Conservation (phyloP, 2,797 vertebrate genomes). For the Hemitrygon akajei region DNA sequence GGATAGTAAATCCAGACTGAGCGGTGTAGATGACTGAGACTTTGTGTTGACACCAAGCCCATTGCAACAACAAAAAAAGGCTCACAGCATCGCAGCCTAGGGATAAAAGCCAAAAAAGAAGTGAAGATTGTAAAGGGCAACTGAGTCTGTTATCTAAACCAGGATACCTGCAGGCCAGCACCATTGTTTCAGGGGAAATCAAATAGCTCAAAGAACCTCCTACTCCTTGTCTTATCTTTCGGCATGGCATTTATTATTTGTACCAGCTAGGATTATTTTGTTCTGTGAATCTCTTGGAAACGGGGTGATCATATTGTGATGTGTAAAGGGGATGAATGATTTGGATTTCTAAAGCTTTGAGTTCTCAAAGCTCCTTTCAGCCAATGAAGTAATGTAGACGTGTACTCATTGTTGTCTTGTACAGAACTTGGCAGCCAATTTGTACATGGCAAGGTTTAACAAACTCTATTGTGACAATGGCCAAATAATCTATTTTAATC, state of each 20-base stretch:
- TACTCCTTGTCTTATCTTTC: not conserved
- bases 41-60: not conserved
- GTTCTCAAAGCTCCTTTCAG: too few relatives aligned
- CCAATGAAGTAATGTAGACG: too few relatives aligned
- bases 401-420: too few relatives aligned
- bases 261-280: not conserved
- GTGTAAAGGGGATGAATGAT: too few relatives aligned
- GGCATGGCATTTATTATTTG: not conserved
- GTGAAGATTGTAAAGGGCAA: not conserved
- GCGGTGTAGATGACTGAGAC: not conserved
- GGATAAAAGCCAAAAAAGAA: too few relatives aligned
- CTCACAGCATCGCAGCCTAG: too few relatives aligned
- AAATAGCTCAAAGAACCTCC: not conserved
- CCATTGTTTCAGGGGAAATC: slow-evolving; percentile 4
- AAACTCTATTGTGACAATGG: too few relatives aligned
- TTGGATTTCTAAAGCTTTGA: too few relatives aligned
- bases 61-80: not conserved
- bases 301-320: not conserved
- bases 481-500: too few relatives aligned
- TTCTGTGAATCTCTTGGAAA: not conserved
- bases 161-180: not conserved
- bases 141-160: not conserved
- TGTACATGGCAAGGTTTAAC: too few relatives aligned
- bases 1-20: not conserved
- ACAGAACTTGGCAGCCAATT: too few relatives aligned